Evolutionary conservation across 2,113 vertebrate species (phyloP).

Genomic region (Ciconia boyciana): DNA sequence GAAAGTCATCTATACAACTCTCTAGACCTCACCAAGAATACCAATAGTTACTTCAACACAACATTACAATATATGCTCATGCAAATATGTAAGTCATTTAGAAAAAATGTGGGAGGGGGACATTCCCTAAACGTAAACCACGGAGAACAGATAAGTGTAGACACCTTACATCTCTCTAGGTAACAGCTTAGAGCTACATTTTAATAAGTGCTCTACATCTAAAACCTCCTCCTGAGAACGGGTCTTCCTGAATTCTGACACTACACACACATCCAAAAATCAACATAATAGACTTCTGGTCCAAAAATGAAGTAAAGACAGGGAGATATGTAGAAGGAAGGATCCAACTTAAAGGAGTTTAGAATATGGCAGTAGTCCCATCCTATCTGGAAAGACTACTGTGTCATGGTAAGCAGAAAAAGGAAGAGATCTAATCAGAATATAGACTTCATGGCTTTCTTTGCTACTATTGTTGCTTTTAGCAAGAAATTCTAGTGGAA

Average conservation of each 20-base stretch:
- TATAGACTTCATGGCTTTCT: background rate
- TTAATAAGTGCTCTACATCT: background rate
- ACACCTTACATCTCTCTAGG: background rate
- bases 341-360: background rate
- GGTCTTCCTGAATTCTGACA: background rate
- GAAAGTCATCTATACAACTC: background rate
- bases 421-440: background rate
- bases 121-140: background rate
- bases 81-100: background rate
- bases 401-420: background rate
- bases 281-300: accelerated
- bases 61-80: background rate
- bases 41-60: background rate
- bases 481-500: background rate
- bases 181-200: background rate
- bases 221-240: background rate
- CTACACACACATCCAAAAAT: background rate
- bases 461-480: background rate
- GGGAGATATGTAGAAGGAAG: background rate
- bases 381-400: background rate
- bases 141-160: accelerated
- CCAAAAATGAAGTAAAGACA: background rate
- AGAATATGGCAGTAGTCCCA: background rate
- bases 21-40: background rate
- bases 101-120: background rate